These are phyloP conservation scores for Nemoura dubitans DNA, from an alignment of 2,888 invertebrate species.

Conservation along the genomic window DNA sequence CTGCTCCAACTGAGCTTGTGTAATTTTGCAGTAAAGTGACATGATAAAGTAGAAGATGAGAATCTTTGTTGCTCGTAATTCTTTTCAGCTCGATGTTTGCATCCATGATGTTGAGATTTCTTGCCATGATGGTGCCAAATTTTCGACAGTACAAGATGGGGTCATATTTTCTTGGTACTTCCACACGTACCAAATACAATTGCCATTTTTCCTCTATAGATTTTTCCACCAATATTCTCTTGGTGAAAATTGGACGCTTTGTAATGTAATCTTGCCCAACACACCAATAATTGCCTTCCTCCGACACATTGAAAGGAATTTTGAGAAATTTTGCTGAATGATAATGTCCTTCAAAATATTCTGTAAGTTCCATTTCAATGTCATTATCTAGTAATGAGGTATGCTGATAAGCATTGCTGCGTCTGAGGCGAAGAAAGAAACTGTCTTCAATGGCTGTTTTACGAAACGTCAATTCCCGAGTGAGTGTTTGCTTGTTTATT, in stretches of 20 bases:
- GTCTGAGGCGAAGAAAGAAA: constrained; percentile 1
- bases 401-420: not conserved
- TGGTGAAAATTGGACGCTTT: not conserved
- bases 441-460: not conserved
- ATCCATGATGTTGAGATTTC: not conserved
- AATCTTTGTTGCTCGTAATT: not conserved
- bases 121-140: not conserved
- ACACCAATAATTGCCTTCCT: constrained; percentile 31
- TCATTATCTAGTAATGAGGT: not conserved
- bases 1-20: not conserved
- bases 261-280: not conserved
- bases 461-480: not conserved
- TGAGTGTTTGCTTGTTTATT: not conserved
- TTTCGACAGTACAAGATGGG: not conserved
- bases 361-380: not conserved
- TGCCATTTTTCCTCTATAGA: not conserved
- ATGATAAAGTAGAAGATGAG: not conserved
- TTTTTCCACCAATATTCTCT: not conserved
- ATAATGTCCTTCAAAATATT: not conserved
- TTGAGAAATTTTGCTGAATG: too few relatives aligned
- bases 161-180: not conserved
- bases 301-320: not conserved
- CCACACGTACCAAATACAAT: not conserved
- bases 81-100: constrained; percentile 21
- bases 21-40: not conserved